Conservation (phyloP, 1,140 invertebrate genomes). For the Atta cephalotes region DNA sequence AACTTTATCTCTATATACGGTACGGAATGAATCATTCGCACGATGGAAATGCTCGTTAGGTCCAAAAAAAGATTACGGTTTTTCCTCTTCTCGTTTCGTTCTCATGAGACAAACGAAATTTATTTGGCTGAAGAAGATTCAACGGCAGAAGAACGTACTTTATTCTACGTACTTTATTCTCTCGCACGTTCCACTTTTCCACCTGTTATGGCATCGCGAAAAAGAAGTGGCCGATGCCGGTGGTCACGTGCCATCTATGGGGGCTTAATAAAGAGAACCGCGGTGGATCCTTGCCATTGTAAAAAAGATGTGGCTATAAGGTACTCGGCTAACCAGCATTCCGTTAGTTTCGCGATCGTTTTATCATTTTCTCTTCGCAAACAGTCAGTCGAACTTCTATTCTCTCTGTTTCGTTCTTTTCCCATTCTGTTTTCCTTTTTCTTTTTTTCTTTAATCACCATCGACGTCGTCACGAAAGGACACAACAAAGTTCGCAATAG, state of each 20-base stretch:
- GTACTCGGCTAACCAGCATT: slow-evolving; percentile 58
- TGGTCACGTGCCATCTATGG: slow-evolving; percentile 66
- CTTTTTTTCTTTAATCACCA: slow-evolving; percentile 21
- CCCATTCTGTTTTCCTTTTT: background rate
- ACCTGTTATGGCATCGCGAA: slow-evolving; percentile 55
- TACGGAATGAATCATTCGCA: slow-evolving; percentile 1
- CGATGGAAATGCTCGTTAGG: slow-evolving; percentile 11
- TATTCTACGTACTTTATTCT: slow-evolving; percentile 44
- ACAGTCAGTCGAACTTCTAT: slow-evolving; percentile 2
- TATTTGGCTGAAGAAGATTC: slow-evolving; percentile 38
- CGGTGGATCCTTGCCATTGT: slow-evolving; percentile 35
- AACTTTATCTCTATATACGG: slow-evolving; percentile 9
- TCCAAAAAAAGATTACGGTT: slow-evolving; percentile 31
- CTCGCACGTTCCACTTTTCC: slow-evolving; percentile 65
- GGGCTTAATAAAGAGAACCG: slow-evolving; percentile 63
- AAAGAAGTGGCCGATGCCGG: slow-evolving; percentile 54
- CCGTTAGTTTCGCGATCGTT: slow-evolving; percentile 61
- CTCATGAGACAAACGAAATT: slow-evolving; percentile 50
- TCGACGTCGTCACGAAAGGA: slow-evolving; percentile 23
- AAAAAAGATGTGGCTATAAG: slow-evolving; percentile 64
- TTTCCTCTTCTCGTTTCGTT: slow-evolving; percentile 21
- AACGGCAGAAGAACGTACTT: slow-evolving; percentile 13
- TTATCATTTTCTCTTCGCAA: slow-evolving; percentile 52
- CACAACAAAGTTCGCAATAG: slow-evolving; percentile 47
- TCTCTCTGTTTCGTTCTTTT: background rate